These are phyloP conservation scores for Melinaea marsaeus DNA, from an alignment of 2,888 invertebrate genomes.

Conservation along the genomic window DNA sequence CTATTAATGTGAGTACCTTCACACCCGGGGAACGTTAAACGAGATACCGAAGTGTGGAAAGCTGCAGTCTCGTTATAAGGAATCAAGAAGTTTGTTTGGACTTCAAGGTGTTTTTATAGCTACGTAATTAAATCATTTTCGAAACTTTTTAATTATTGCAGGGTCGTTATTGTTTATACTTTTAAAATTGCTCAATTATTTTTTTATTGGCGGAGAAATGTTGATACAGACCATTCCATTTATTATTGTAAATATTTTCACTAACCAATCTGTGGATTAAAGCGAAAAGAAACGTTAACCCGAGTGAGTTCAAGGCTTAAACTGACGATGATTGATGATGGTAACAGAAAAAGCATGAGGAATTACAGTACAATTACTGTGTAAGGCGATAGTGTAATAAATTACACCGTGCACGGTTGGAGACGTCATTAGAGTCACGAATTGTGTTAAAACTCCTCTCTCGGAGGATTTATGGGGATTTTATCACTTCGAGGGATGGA, in stretches of 20 bases:
- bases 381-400: constrained; percentile 44
- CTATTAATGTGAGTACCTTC: background rate
- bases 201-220: constrained; percentile 16
- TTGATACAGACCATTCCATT: constrained; percentile 10
- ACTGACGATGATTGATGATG: constrained; percentile 31
- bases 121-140: too few species aligned
- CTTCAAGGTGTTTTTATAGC: too few species aligned
- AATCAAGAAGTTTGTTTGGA: background rate
- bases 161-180: constrained; percentile 11
- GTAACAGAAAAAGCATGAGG: constrained; percentile 31
- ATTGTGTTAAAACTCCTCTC: constrained; percentile 56
- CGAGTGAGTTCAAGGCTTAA: constrained; percentile 24
- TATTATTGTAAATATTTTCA: too few species aligned
- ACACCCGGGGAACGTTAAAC: constrained; percentile 3
- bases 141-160: constrained; percentile 5
- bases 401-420: constrained; percentile 45
- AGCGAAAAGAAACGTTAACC: constrained; percentile 4
- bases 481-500: constrained; percentile 36
- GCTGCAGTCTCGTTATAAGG: background rate
- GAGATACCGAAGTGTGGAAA: background rate
- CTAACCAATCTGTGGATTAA: constrained; percentile 3
- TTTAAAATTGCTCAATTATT: constrained; percentile 13
- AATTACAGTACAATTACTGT: constrained; percentile 44
- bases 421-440: constrained; percentile 64
- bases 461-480: constrained; percentile 55